Evolutionary conservation across 2,113 vertebrate species (phyloP), one percentile per base, ranked within the genome.

Genomic region (Electrona antarctica): DNA sequence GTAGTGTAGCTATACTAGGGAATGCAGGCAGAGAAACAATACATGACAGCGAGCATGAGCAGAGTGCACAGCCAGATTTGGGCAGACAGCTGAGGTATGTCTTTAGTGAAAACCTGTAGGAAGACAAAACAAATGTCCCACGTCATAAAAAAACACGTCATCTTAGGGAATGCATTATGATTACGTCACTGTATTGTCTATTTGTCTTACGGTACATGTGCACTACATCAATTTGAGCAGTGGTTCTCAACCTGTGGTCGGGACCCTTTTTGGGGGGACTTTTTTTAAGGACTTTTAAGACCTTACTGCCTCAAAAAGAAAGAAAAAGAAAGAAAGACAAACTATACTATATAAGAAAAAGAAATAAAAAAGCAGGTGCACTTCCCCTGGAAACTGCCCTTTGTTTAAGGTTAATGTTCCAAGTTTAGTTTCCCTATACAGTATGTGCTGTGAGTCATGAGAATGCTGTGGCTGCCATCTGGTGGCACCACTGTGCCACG

Each of bases 381-480:
- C n/a, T n/a, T n/a, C n/a, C n/a, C n/a, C n/a, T n/a, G n/a, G n/a
- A n/a, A n/a, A n/a, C n/a, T n/a, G n/a, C 21, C 21, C 21, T 21
- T 21, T 21, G 33, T 41, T 21, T 2, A 21, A 21, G 2, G 21
- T 21, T 1, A 1, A 41, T 41, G 33, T 52, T 21, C 21, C 21
- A 52, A 52, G 13, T 13, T 52, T 8, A 52, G 8, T 52, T 52
- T 52, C 50, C 50, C 6, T 12, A 51, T 4, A 11, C n/a, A 1
- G n/a, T n/a, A n/a, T n/a, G 15, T 13, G 13, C 50, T 47, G 51
- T 60, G 58, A 6, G 50, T 64, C 11, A 71, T 67, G 0, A 45
- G 0, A 33, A 54, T 57, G 65, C 21, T 54, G 29, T 61, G 58
- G 63, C 76, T 85, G 81, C 65, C 81, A 88, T 66, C 86, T 84